Evolutionary conservation across 1,140 invertebrate genomes (phyloP), one percentile per base, ranked within the genome.

Genomic region (Euura saliciscinereae): DNA sequence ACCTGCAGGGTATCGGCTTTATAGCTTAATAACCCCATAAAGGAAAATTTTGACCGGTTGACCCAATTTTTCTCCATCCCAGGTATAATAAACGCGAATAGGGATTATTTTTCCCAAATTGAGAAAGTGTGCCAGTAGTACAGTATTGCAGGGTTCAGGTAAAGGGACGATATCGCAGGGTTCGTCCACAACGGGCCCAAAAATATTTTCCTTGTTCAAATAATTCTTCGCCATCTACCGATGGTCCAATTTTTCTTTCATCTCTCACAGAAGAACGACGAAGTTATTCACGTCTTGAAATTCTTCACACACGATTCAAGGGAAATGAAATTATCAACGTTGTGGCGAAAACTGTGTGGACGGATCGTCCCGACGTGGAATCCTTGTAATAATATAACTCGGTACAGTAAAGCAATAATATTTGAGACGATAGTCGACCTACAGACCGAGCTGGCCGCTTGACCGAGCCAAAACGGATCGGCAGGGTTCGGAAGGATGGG

Each of bases 51-150:
- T n/a, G 65, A 71, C 45, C 65, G 43, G 68, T 74, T 80, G 75
- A 77, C 78, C 79, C 65, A 80, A 79, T 80, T 80, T 79, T 76
- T 78, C 71, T 45, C 2, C 72, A 74, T 28, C 65, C 7, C 51
- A 73, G 44, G 66, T 71, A 59, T 6, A 59, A 3, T 6, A 59
- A 59, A 59, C 13, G 10, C 13, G 8, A 4, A 6, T 8, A 59
- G 51, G 28, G 51, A 59, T 5, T 59, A 59, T 59, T 59, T n/a
- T 3, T 59, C 51, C 28, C 28, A 59, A 59, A 59, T 59, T 6
- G 51, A 59, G 6, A 59, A 59, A 59, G 3, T 59, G 51, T 59
- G 51, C 51, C 5, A 59, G 51, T 59, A n/a, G 51, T 59, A 59
- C 51, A n/a, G 8, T 59, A 11, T n/a, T 59, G 51, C 51, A 59